These are phyloP conservation scores for Monopis laevigella DNA, from an alignment of 2,888 invertebrate genomes.

Conservation along the genomic window DNA sequence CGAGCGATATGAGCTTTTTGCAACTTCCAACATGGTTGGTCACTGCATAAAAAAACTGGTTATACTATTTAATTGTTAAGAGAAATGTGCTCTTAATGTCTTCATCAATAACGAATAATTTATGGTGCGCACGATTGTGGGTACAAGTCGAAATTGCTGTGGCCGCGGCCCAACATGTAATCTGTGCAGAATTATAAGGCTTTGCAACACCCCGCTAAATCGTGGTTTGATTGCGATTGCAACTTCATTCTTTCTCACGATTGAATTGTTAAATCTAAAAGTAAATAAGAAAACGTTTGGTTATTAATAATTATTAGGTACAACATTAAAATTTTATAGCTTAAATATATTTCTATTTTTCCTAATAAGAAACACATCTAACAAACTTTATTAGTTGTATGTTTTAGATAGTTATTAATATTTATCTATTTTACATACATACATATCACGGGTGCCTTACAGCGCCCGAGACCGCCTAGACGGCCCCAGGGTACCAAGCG, in stretches of 20 bases:
- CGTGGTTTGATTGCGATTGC: constrained; percentile 7
- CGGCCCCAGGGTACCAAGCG: too few species aligned
- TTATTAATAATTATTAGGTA: too few species aligned
- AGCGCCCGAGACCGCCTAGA: too few species aligned
- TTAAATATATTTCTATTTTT: neutral
- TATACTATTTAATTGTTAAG: constrained; percentile 38
- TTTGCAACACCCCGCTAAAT: constrained; percentile 29
- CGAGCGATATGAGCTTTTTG: constrained; percentile 2
- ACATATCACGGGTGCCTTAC: too few species aligned
- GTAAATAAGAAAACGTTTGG: too few species aligned
- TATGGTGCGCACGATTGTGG: constrained; percentile 57
- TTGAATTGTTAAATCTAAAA: too few species aligned
- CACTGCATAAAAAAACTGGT: constrained; percentile 11
- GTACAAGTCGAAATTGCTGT: constrained; percentile 67
- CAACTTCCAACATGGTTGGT: neutral
- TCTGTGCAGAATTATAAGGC: constrained; percentile 65
- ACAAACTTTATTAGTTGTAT: neutral
- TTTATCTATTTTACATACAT: too few species aligned
- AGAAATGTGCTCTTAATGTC: constrained; percentile 58
- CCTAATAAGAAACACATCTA: too few species aligned
- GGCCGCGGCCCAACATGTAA: constrained; percentile 71
- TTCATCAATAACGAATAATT: constrained; percentile 69
- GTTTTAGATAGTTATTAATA: too few species aligned
- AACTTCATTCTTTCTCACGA: constrained; percentile 5
- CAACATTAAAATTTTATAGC: too few species aligned